Evolutionary conservation across 2,888 invertebrate genomes (phyloP).

Genomic region (Polydesmus complanatus): DNA sequence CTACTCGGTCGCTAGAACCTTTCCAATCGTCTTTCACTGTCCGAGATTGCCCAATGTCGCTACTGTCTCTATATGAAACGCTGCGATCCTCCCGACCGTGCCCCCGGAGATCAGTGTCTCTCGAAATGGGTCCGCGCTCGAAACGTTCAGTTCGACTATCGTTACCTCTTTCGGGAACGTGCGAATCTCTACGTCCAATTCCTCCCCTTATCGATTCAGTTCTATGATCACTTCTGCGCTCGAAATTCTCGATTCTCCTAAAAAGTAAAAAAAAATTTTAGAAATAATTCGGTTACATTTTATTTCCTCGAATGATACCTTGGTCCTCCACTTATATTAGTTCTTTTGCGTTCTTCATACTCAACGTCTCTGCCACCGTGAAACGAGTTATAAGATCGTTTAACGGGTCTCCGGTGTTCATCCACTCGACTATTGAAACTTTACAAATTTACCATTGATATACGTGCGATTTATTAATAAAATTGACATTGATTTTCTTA

Average conservation of each 20-base stretch:
- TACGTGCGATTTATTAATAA: not conserved
- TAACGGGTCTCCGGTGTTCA: constrained; percentile 8
- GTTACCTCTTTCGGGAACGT: constrained; percentile 5
- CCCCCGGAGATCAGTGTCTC: constrained; percentile 16
- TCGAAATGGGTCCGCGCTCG: not conserved
- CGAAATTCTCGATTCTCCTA: constrained; percentile 8
- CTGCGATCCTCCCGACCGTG: constrained; percentile 13
- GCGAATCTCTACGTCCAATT: constrained; percentile 9
- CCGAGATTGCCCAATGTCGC: not conserved
- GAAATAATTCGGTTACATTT: constrained; percentile 20
- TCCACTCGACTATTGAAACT: constrained; percentile 4
- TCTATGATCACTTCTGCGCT: constrained; percentile 2
- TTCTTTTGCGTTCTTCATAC: constrained; percentile 1
- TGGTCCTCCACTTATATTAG: not conserved
- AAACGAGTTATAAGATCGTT: constrained; percentile 5
- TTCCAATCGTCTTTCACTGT: not conserved
- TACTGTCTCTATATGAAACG: constrained; percentile 13
- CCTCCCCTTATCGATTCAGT: constrained; percentile 7
- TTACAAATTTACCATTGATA: not conserved
- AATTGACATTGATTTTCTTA: not conserved
- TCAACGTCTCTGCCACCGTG: constrained; percentile 5
- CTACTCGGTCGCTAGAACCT: not conserved
- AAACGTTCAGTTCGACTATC: constrained; percentile 7
- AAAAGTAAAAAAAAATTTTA: not conserved
- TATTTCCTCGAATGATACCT: not conserved